Evolutionary conservation across 2,113 vertebrate genomes (phyloP).

Genomic region (Hipposideros armiger): DNA sequence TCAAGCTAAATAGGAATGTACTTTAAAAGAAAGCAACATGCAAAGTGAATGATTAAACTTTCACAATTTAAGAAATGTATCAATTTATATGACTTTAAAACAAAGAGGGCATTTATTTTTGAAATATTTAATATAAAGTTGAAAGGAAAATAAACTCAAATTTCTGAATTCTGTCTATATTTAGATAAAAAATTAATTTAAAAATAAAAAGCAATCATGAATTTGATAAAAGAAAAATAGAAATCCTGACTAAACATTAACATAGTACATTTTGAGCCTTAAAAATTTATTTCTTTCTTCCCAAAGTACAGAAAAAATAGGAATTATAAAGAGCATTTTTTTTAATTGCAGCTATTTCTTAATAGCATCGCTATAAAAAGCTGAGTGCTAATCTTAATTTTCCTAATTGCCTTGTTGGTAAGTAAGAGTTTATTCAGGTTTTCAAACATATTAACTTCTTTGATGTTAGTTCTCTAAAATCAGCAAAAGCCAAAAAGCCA

Average conservation of each 20-base stretch:
- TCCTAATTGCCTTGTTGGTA: neutral
- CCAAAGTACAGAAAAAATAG: slow-evolving; percentile 13
- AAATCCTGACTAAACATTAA: slow-evolving; percentile 34
- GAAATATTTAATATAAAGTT: slow-evolving; percentile 52
- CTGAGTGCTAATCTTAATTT: neutral
- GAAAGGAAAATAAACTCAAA: slow-evolving; percentile 58
- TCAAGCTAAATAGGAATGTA: slow-evolving; percentile 13
- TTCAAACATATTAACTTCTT: slow-evolving; percentile 37
- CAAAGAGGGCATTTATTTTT: neutral
- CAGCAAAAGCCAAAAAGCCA: slow-evolving; percentile 16
- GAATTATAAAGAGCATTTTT: neutral
- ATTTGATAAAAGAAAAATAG: slow-evolving; percentile 23
- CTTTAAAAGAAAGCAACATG: slow-evolving; percentile 48
- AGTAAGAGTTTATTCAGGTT: slow-evolving; percentile 20
- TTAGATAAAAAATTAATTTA: slow-evolving; percentile 39
- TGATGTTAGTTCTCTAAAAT: slow-evolving; percentile 48
- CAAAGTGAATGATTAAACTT: slow-evolving; percentile 18
- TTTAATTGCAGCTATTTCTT: neutral
- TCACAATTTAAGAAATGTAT: slow-evolving; percentile 14
- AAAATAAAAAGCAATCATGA: neutral
- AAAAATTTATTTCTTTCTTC: slow-evolving; percentile 41
- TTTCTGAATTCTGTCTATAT: neutral
- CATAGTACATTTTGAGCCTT: neutral
- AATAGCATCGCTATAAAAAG: neutral
- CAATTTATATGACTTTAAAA: slow-evolving; percentile 11